Evolutionary conservation across 1,140 invertebrate genomes (phyloP), one percentile per base, ranked within the genome.

Genomic region (Brevipalpus yothersi): DNA sequence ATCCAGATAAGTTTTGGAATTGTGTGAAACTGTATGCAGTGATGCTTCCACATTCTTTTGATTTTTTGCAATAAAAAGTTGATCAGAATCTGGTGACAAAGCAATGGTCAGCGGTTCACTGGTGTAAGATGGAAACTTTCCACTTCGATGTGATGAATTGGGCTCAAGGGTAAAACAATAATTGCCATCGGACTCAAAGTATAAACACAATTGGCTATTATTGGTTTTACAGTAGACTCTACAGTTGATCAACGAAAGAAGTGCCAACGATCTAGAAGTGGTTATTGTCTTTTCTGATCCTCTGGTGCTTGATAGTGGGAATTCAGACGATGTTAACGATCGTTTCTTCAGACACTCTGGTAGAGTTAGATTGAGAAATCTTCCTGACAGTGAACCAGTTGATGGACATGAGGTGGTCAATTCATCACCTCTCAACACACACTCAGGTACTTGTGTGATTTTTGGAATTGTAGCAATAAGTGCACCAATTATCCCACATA

Each of bases 401-500:
- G n/a, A 19, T 13, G 49, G 53, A 55, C 53, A 55, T 7, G 15
- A 12, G 12, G 39, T 55, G 10, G 13, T 11, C 9, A 58, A 11
- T 39, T 40, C 15, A n/a, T 58, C 19, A 23, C 19, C 45, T 23
- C 5, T 1, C 2, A 15, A 12, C 9, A 41, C 19, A 42, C 58
- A 58, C 9, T 56, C 21, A 49, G 40, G 31, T 41, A 53, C n/a
- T 13, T 17, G 56, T 13, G 31, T 0, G 3, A 63, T 53, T 13
- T 21, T 15, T n/a, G 62, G 62, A n/a, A 63, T 55, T 0, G 54
- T 68, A 12, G 83, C 71, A 53, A 84, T 69, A 4, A 82, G 69
- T 42, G 83, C 70, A 0, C 81, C 77, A 15, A 79, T 78, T 1
- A 69, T 69, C 7, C 81, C 82, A 40, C 80, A 81, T 17, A 81